Evolutionary conservation across 92 coral and sea anemone genomes (phyloP).

Genomic region (Blastomussa wellsi): DNA sequence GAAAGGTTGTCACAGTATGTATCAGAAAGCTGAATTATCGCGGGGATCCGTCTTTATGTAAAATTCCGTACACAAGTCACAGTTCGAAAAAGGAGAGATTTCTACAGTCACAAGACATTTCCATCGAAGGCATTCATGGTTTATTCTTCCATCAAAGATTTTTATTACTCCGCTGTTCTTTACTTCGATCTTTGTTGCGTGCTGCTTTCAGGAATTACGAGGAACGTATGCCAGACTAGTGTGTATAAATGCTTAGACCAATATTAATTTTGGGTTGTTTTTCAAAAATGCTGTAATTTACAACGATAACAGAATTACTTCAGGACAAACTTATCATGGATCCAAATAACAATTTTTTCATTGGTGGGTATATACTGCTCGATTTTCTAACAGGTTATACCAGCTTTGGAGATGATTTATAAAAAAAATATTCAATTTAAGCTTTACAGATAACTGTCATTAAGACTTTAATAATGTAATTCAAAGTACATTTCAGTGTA

Average conservation of each 20-base stretch:
- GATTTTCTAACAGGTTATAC: neutral
- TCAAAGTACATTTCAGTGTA: neutral
- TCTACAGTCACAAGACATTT: neutral
- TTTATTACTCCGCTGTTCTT: neutral
- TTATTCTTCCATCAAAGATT: neutral
- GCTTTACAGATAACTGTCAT: neutral
- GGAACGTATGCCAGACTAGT: neutral
- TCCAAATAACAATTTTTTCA: neutral
- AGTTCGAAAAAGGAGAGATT: neutral
- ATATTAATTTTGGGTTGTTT: neutral
- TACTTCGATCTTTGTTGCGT: neutral
- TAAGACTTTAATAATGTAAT: neutral
- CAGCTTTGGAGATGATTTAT: neutral
- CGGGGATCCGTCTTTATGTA: neutral
- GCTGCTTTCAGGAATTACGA: neutral
- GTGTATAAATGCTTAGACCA: neutral
- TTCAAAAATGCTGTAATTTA: neutral
- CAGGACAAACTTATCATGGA: neutral
- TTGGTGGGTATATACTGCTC: neutral
- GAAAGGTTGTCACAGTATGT: neutral
- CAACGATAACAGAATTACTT: neutral
- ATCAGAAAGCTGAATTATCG: neutral
- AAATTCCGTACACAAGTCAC: neutral
- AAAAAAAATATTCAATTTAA: neutral
- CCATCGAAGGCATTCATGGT: neutral